Conservation (phyloP, 2,888 invertebrate genomes). For the Torymus tubicola region DNA sequence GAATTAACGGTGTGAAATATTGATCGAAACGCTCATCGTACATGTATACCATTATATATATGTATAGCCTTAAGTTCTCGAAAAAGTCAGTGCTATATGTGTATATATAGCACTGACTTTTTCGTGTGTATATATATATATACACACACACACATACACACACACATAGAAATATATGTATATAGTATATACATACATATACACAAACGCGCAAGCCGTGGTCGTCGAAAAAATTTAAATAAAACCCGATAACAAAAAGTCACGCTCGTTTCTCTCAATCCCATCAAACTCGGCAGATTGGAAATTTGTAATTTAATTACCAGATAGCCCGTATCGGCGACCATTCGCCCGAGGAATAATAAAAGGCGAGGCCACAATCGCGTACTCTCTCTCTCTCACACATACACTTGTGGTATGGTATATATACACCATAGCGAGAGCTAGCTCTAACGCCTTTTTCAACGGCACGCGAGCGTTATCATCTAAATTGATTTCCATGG, state of each 20-base stretch:
- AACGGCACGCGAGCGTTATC: slow-evolving; percentile 29
- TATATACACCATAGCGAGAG: too few relatives aligned
- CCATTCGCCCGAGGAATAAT: not conserved
- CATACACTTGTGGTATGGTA: not conserved
- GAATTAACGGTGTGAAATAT: slow-evolving; percentile 10
- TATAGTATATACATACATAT: too few relatives aligned
- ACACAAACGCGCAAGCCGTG: too few relatives aligned
- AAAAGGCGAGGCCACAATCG: not conserved
- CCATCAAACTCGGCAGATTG: slow-evolving; percentile 22
- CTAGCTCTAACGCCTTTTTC: slow-evolving; percentile 6
- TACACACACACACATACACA: too few relatives aligned
- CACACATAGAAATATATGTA: too few relatives aligned
- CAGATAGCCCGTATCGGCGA: slow-evolving; percentile 42
- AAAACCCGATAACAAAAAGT: slow-evolving; percentile 15
- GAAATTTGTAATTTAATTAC: slow-evolving; percentile 52
- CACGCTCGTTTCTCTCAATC: slow-evolving; percentile 12
- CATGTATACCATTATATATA: too few relatives aligned
- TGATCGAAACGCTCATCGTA: not conserved
- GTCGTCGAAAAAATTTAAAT: slow-evolving; percentile 20
- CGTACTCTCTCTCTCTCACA: too few relatives aligned
- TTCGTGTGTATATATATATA: too few relatives aligned
- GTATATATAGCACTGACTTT: too few relatives aligned
- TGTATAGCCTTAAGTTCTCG: too few relatives aligned
- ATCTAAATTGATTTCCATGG: slow-evolving; percentile 47
- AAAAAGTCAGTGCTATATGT: too few relatives aligned